These are phyloP conservation scores for Xiphophorus maculatus DNA, from an alignment of 2,113 vertebrate genomes.

Conservation along the genomic window DNA sequence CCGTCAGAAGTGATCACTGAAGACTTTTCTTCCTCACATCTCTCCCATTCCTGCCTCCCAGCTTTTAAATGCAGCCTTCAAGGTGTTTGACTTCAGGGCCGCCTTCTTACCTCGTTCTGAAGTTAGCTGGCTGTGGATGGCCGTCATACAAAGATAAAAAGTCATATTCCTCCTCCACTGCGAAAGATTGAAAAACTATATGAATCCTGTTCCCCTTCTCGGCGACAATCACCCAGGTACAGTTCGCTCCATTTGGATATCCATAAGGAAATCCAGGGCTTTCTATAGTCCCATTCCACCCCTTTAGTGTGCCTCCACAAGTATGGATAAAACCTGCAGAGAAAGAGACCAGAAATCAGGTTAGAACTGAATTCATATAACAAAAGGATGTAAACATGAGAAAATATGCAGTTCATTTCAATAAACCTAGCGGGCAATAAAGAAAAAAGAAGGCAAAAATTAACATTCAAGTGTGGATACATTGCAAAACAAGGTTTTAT, in stretches of 20 bases:
- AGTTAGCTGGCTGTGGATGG: conserved; percentile 94
- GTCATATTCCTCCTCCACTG: conserved; percentile 99
- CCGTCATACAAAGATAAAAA: conserved; percentile 98
- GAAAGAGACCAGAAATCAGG: conserved; percentile 42
- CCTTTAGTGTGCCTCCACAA: conserved; percentile 97
- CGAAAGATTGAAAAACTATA: conserved; percentile 98
- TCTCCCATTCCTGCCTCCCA: conserved; percentile 14
- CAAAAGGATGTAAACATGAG: background rate
- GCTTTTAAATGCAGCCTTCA: conserved; percentile 38
- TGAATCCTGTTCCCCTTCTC: conserved; percentile 97
- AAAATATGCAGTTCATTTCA: conserved; percentile 7
- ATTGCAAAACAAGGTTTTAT: conserved; percentile 20
- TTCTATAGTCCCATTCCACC: conserved; percentile 97
- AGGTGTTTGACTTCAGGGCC: conserved; percentile 15
- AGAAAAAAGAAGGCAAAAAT: conserved; percentile 18
- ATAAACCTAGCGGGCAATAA: conserved; percentile 18
- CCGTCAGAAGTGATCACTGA: conserved; percentile 30
- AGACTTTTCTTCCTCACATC: conserved; percentile 27
- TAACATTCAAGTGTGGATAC: conserved; percentile 6
- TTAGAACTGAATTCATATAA: conserved; percentile 10
- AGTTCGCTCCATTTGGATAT: conserved; percentile 99
- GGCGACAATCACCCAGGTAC: conserved; percentile 98
- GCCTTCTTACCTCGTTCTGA: conserved; percentile 90
- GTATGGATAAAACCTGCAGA: conserved; percentile 95
- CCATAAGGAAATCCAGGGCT: conserved; percentile 98